These are phyloP conservation scores for Passerculus sandwichensis DNA, from an alignment of 2,797 vertebrate genomes.

Conservation along the genomic window DNA sequence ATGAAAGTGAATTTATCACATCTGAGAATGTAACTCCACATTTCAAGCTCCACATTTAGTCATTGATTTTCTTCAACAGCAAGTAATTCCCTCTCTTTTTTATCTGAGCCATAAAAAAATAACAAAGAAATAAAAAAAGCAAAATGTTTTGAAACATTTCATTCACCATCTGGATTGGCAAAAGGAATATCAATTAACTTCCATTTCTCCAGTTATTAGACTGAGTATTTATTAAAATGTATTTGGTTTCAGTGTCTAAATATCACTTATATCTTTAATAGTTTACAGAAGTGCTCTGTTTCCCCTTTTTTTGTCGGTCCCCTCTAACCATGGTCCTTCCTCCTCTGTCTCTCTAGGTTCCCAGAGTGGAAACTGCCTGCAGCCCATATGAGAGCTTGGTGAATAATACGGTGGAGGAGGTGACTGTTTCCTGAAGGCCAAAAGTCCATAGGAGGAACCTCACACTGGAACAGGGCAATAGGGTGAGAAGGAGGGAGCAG, in stretches of 20 bases:
- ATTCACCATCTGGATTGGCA: background rate
- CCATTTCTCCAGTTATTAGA: background rate
- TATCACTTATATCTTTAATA: background rate
- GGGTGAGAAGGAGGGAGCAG: background rate
- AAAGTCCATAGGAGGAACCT: background rate
- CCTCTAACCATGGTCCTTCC: background rate
- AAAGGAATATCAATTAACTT: background rate
- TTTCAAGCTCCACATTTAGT: background rate
- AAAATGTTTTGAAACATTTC: background rate
- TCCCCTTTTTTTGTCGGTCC: accelerated
- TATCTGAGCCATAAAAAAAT: background rate
- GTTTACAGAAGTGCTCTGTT: background rate
- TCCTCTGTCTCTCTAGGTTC: background rate
- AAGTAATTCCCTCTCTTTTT: background rate
- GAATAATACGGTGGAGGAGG: background rate
- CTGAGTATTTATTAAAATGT: background rate
- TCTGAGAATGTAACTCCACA: background rate
- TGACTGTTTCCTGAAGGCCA: background rate
- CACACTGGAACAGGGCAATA: accelerated
- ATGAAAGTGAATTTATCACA: background rate
- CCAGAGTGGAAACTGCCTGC: background rate
- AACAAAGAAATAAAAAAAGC: background rate
- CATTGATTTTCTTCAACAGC: background rate
- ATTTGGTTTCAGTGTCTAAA: background rate
- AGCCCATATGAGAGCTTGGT: background rate